Evolutionary conservation across 2,888 invertebrate species (phyloP).

Genomic region (Watsonalla cultraria): DNA sequence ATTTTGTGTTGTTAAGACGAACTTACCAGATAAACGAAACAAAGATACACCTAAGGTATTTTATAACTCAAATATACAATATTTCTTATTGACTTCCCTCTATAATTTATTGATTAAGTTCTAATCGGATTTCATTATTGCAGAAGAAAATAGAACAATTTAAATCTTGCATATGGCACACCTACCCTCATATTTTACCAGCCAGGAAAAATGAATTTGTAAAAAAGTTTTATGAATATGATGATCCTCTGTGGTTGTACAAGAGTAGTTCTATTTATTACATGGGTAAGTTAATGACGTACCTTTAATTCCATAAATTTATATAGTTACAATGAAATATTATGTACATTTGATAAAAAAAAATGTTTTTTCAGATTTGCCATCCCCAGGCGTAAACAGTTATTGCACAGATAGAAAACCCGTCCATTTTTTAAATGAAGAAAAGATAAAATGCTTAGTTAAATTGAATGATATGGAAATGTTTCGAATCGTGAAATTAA

Average conservation of each 20-base stretch:
- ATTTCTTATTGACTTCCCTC: neutral
- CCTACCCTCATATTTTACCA: slow-evolving; percentile 2
- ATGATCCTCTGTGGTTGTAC: slow-evolving; percentile 55
- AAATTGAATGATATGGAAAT: slow-evolving; percentile 59
- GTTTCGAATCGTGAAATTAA: slow-evolving; percentile 46
- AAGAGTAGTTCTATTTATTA: slow-evolving; percentile 46
- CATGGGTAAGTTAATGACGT: slow-evolving; percentile 35
- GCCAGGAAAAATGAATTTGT: slow-evolving; percentile 26
- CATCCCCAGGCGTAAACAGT: slow-evolving; percentile 43
- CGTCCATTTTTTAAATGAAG: slow-evolving; percentile 49
- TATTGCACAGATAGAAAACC: slow-evolving; percentile 53
- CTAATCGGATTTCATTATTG: neutral
- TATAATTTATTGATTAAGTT: too few relatives aligned
- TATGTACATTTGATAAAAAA: too few relatives aligned
- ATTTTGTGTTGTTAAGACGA: slow-evolving; percentile 61
- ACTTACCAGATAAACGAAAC: slow-evolving; percentile 48
- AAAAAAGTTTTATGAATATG: slow-evolving; percentile 39
- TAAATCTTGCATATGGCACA: slow-evolving; percentile 36
- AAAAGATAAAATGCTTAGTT: slow-evolving; percentile 47
- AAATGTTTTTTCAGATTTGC: slow-evolving; percentile 47
- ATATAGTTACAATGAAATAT: too few relatives aligned
- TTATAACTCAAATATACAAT: slow-evolving; percentile 6
- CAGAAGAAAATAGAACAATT: neutral
- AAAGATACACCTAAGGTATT: slow-evolving; percentile 33
- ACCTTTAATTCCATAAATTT: too few relatives aligned